These are phyloP conservation scores for Lasiurus borealis DNA, from an alignment of 2,113 vertebrate species.

Conservation along the genomic window DNA sequence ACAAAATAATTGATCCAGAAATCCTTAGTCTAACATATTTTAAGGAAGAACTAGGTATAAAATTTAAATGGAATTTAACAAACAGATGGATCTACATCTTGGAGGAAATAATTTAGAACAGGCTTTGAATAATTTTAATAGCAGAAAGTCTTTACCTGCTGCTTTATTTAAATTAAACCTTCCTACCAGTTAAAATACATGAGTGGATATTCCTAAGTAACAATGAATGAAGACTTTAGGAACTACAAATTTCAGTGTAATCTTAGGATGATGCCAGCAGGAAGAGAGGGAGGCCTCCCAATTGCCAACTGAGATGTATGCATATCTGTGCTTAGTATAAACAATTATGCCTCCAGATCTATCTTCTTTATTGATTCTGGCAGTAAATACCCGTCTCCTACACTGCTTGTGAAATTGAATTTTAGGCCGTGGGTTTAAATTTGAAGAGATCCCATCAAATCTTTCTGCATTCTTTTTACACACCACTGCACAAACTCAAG, in stretches of 20 bases:
- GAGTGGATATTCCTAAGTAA: not conserved
- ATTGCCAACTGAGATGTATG: not conserved
- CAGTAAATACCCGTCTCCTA: not conserved
- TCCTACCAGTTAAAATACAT: conserved; percentile 26
- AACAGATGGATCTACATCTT: conserved; percentile 5
- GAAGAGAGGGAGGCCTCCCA: not conserved
- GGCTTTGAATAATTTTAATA: conserved; percentile 30
- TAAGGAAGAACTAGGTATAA: not conserved
- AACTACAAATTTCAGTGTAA: not conserved
- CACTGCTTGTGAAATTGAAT: conserved; percentile 14
- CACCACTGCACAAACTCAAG: not conserved
- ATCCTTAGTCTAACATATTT: conserved; percentile 11
- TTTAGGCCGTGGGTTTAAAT: conserved; percentile 44
- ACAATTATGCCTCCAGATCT: not conserved
- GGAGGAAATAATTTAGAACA: conserved; percentile 44
- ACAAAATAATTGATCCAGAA: conserved; percentile 37
- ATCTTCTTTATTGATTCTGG: not conserved
- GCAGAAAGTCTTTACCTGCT: conserved; percentile 13
- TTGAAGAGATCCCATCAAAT: not conserved
- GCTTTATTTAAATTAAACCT: conserved; percentile 52
- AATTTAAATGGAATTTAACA: conserved; percentile 41
- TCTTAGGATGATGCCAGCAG: not conserved
- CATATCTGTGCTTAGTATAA: not conserved
- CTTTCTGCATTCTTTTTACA: not conserved
- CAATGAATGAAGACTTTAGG: not conserved